Evolutionary conservation across 2,888 invertebrate genomes (phyloP).

Genomic region (Apantesis nais): DNA sequence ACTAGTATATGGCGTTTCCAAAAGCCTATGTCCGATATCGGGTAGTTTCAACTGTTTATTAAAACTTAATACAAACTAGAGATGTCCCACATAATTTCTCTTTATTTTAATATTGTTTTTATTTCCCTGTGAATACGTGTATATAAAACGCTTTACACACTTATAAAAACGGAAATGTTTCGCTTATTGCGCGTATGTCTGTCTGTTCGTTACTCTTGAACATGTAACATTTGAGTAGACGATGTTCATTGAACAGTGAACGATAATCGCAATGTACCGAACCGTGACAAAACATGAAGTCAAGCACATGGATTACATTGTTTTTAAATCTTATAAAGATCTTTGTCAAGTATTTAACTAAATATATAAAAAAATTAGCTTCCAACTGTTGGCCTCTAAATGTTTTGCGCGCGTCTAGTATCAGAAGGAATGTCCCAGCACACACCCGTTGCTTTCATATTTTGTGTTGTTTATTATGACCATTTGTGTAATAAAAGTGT

Average conservation of each 20-base stretch:
- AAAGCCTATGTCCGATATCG: not conserved
- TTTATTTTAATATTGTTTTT: not conserved
- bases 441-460: no score
- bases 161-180: conserved; percentile 24
- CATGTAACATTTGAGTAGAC: conserved; percentile 1
- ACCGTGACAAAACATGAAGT: not conserved
- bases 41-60: no score
- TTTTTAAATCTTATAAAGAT: not conserved
- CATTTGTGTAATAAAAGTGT: no score
- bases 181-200: conserved; percentile 27
- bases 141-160: not conserved
- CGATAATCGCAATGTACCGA: conserved; percentile 19
- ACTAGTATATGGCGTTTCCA: not conserved
- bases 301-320: not conserved
- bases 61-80: not conserved
- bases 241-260: conserved; percentile 26
- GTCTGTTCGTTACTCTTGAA: conserved; percentile 3
- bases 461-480: no score
- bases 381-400: no score
- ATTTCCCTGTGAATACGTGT: not conserved
- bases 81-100: not conserved
- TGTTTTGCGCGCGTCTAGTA: no score
- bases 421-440: no score
- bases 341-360: no score
- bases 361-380: no score